Evolutionary conservation across 2,888 invertebrate genomes (phyloP), one percentile per base, ranked within the genome.

Genomic region (Julus scanicus): DNA sequence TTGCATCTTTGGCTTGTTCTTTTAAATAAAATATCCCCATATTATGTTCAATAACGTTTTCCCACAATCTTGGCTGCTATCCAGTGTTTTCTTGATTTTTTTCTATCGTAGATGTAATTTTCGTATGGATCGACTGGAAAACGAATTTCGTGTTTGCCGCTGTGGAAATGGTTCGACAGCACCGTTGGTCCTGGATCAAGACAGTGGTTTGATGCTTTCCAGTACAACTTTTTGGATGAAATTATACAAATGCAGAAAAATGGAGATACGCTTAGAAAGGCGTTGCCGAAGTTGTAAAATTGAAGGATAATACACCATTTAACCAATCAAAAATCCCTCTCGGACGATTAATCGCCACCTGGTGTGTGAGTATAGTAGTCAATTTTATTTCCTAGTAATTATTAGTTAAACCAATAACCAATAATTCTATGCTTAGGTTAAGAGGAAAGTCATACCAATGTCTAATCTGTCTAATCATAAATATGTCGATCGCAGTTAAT

Each of bases 61-160:
- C 6, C 20, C 71, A 20, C n/a, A 80, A 29, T 80, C 80, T 80
- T 80, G 80, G 80, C 80, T 80, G 80, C 80, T 80, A 9, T 80
- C 80, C 80, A 80, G 80, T 80, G 37, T 37, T 29, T 2, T 1
- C 3, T 29, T 29, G 6, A 20, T 29, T 80, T 80, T 80, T 80
- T 71, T 71, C 1, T 37, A 37, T 11, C 13, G 80, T 20, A 37
- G 80, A 37, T 11, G 37, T 37, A 29, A 37, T 80, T 20, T 29
- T 29, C 3, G 2, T 37, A 80, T 80, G 80, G 80, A 80, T 37
- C 80, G 37, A 9, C 80, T 3, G 2, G 13, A 3, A 15, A 80
- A 80, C 29, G 29, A 8, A 13, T 80, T 80, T 80, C 8, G 44
- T 80, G 80, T 37, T 9, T 37, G 80, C 2, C 37, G 80, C 15